Conservation (phyloP, 1,140 invertebrate species). For the Bombus vancouverensis region DNA sequence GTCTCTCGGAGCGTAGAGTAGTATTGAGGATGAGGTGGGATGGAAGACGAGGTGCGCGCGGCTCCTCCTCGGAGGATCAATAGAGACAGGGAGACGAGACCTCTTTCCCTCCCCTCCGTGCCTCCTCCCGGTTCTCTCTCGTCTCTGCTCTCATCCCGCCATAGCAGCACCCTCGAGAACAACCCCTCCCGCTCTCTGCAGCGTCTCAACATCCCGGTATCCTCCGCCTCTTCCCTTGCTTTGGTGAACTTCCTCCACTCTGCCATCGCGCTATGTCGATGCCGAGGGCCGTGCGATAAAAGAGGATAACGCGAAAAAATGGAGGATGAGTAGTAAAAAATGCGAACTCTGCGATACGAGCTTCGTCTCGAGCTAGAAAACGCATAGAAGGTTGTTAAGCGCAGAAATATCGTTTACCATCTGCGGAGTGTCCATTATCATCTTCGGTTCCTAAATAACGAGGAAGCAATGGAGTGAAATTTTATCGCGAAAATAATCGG, state of each 20-base stretch:
- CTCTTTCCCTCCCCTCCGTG: conserved; percentile 72
- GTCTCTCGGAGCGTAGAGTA: conserved; percentile 51
- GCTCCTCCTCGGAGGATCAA: conserved; percentile 81
- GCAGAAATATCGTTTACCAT: not conserved
- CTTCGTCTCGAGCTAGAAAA: not conserved
- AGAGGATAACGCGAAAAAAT: conserved; percentile 26
- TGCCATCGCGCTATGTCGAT: conserved; percentile 4
- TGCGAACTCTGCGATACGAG: not conserved
- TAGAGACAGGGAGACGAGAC: conserved; percentile 82
- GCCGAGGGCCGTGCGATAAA: conserved; percentile 22
- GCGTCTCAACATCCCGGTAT: conserved; percentile 65
- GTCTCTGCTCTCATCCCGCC: conserved; percentile 64
- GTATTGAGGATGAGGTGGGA: conserved; percentile 73
- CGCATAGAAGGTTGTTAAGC: not conserved
- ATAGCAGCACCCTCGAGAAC: conserved; percentile 61
- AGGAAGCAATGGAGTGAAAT: not conserved
- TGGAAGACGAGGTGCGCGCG: conserved; percentile 79
- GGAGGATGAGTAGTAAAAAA: conserved; percentile 12
- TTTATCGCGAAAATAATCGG: not conserved
- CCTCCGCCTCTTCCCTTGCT: conserved; percentile 57
- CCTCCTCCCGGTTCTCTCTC: conserved; percentile 53
- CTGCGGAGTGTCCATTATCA: not conserved
- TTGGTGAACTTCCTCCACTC: conserved; percentile 38
- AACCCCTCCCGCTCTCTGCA: conserved; percentile 58
- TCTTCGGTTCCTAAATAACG: not conserved